Conservation (phyloP, 1,140 invertebrate species). For the Pogonus chalceus region DNA sequence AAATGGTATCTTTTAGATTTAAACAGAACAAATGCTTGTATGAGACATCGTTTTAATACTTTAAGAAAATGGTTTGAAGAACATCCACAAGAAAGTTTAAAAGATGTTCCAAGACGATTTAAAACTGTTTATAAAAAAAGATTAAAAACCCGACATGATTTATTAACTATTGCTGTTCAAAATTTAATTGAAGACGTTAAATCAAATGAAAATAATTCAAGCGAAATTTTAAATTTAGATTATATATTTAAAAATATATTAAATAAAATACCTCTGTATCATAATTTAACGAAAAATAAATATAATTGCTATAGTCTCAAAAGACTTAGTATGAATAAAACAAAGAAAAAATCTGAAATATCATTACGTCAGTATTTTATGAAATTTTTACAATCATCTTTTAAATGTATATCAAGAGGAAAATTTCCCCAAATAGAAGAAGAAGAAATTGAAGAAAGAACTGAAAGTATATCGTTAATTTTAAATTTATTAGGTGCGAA, state of each 20-base stretch:
- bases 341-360: slow-evolving; percentile 3
- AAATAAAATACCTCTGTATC: too few relatives aligned
- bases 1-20: slow-evolving; percentile 21
- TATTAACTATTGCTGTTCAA: too few relatives aligned
- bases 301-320: too few relatives aligned
- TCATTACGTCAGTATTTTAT: too few relatives aligned
- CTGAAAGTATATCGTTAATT: slow-evolving; percentile 7
- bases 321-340: neutral
- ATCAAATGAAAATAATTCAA: too few relatives aligned
- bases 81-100: slow-evolving; percentile 27
- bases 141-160: neutral
- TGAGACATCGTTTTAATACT: slow-evolving; percentile 28
- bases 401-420: slow-evolving; percentile 8
- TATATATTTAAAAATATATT: too few relatives aligned
- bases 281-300: too few relatives aligned
- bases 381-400: slow-evolving; percentile 15
- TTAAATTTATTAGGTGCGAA: slow-evolving; percentile 16
- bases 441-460: slow-evolving; percentile 7
- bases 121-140: neutral
- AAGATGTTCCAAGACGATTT: slow-evolving; percentile 25
- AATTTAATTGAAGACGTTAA: too few relatives aligned
- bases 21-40: slow-evolving; percentile 23
- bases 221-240: too few relatives aligned
- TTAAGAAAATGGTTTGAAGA: slow-evolving; percentile 32
- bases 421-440: too few relatives aligned